Percentiles rank a stretch among this genome's conserved stretches.
phyloP scores from a whole-genome alignment of 37 sponge, comb jelly and placozoan genomes.

The Theonella swinhoei region DNA sequence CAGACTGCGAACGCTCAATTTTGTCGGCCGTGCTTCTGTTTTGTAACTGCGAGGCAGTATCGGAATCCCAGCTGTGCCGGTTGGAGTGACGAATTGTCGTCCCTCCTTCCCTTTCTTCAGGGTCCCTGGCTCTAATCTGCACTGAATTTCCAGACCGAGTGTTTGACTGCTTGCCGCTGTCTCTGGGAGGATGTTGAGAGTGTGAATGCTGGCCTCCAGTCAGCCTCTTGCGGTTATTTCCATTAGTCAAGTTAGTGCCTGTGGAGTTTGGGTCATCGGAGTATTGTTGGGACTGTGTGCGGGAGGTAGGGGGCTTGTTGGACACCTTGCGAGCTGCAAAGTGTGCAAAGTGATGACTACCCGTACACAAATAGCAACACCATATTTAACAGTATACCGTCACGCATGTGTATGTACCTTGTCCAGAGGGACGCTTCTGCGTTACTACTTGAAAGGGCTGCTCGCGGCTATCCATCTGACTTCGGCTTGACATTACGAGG shows the following conservation, averaged over 20 bases:
- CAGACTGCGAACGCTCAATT: neutral
- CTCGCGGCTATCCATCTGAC: slow-evolving; percentile 1
- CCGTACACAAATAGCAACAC: neutral
- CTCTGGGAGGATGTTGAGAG: no score
- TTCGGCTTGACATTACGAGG: slow-evolving; percentile 20
- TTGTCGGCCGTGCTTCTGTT: neutral
- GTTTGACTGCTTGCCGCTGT: no score
- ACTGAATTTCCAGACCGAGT: neutral
- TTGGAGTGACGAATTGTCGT: neutral
- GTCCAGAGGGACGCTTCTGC: neutral
- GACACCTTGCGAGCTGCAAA: neutral
- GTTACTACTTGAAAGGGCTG: slow-evolving; percentile 49
- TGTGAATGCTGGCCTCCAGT: no score
- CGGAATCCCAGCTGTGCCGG: neutral
- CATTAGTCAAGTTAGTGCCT: neutral
- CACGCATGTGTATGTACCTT: neutral
- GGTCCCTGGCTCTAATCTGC: neutral
- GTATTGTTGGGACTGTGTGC: neutral
- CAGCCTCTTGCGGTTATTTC: neutral
- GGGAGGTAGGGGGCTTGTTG: neutral
- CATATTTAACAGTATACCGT: neutral
- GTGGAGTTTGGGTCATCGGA: neutral
- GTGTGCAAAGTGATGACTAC: neutral
- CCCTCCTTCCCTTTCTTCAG: neutral
- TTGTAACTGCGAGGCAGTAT: neutral